Base-by-base conservation (phyloP, 2,888 invertebrate genomes). In the Lithophane semibrunnea region DNA sequence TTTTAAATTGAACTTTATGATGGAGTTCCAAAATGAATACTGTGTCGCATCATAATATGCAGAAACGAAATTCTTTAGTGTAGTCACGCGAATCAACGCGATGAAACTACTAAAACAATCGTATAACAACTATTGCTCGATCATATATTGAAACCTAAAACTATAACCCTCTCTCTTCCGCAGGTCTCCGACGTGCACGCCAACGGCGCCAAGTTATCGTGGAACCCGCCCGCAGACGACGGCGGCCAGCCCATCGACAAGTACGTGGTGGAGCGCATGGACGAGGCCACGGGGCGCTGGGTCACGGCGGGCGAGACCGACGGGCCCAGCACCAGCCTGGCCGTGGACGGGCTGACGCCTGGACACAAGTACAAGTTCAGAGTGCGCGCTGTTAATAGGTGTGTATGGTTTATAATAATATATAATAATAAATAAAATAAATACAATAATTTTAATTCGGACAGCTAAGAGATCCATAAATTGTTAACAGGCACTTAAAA, bases 311-410 rank as follows among this genome's bases (percentile, higher is more conserved):
- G 99, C 1, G 99, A 99, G 96, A 99, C 99, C 4, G 98, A 98
- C 91, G 99, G 99, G 0, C 98, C 98, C 96, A 97, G 82, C 37
- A 99, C 99, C 18, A 97, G 95, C 69, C 92, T 99, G 1, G 97
- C 98, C 4, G 97, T 99, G 0, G 99, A 99, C 74, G 99, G 99
- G 0, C 97, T 99, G 1, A 98, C 97, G 61, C 99, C 99, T 0
- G 99, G 99, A 86, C 99, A 99, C 92, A 99, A 99, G 94, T 99
- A 99, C 97, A 99, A 99, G 96, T 99, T 99, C 97, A 97, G 99
- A 75, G 99, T 99, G 0, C 97, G 98, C 78, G 99, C 99, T 47
- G 99, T 99, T 75, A 99, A 99, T 93, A 98, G 99, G 93, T 96
- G 2, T 83, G 89, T 84, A 73, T 75, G 21, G 7, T 7, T 52